Evolutionary conservation across 2,888 invertebrate genomes (phyloP).

Genomic region (Leucoma salicis): DNA sequence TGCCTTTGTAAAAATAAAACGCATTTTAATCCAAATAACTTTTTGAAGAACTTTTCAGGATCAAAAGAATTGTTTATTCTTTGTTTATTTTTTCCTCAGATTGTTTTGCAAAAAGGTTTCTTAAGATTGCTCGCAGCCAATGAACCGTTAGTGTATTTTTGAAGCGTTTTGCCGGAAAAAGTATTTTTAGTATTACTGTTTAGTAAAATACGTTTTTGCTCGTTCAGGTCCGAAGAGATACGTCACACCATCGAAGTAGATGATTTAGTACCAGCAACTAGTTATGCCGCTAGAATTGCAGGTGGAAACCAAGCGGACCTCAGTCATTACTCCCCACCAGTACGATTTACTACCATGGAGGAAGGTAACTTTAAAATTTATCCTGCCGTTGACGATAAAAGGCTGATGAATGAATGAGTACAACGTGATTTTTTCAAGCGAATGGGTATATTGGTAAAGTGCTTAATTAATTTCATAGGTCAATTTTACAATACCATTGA

Average conservation of each 20-base stretch:
- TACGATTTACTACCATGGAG: constrained; percentile 72
- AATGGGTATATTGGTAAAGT: too few relatives aligned
- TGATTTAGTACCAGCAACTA: constrained; percentile 66
- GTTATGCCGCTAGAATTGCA: constrained; percentile 69
- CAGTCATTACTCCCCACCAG: constrained; percentile 66
- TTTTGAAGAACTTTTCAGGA: constrained; percentile 2
- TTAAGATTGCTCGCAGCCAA: not conserved
- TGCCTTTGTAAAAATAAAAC: not conserved
- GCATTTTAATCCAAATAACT: not conserved
- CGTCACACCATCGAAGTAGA: constrained; percentile 67
- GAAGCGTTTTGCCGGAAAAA: not conserved
- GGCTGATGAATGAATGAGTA: too few relatives aligned
- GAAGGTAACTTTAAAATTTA: constrained; percentile 62
- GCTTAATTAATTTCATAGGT: too few relatives aligned
- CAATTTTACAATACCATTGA: too few relatives aligned
- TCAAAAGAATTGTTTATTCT: not conserved
- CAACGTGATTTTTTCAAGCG: too few relatives aligned
- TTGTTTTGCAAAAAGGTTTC: constrained; percentile 2
- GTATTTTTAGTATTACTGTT: not conserved
- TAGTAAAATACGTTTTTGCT: not conserved
- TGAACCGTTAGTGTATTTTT: not conserved
- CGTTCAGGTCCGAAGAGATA: constrained; percentile 59
- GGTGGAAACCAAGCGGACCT: constrained; percentile 74
- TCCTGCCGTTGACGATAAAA: too few relatives aligned
- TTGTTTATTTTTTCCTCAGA: not conserved